These are phyloP conservation scores for Peromyscus nudipes DNA, from an alignment of 2,797 vertebrate genomes.

Conservation along the genomic window DNA sequence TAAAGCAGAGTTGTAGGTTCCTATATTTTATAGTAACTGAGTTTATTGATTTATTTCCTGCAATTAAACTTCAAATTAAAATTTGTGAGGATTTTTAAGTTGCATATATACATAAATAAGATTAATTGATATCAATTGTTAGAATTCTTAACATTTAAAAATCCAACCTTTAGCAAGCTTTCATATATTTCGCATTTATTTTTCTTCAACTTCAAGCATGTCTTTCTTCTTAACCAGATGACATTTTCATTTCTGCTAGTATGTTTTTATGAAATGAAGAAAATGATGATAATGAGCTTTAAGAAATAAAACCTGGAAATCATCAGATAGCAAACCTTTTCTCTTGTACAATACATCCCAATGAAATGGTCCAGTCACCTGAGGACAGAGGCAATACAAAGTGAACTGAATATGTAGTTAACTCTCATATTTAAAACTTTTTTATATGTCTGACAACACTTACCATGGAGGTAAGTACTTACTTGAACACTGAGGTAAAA, in stretches of 20 bases:
- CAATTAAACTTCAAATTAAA: neutral
- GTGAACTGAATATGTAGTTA: neutral
- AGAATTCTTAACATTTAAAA: neutral
- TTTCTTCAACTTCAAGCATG: neutral
- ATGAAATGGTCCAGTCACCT: constrained; percentile 2
- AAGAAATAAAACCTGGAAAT: constrained; percentile 36
- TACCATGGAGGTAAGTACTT: neutral
- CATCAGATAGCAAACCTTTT: constrained; percentile 64
- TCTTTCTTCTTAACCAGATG: neutral
- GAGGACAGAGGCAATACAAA: constrained; percentile 26
- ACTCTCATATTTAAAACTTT: constrained; percentile 58
- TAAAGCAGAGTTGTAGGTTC: neutral
- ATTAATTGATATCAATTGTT: neutral
- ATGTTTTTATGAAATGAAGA: constrained; percentile 48
- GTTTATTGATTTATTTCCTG: neutral
- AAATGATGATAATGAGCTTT: neutral
- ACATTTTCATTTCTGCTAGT: constrained; percentile 28
- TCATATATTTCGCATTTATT: constrained; percentile 25
- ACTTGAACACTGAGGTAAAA: constrained; percentile 38
- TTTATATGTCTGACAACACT: neutral
- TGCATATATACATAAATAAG: neutral
- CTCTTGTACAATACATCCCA: neutral
- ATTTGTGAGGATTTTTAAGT: neutral
- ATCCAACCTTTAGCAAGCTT: constrained; percentile 19
- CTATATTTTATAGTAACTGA: neutral